Evolutionary conservation across 2,888 invertebrate genomes (phyloP).

Genomic region (Cyclophora albipunctata): DNA sequence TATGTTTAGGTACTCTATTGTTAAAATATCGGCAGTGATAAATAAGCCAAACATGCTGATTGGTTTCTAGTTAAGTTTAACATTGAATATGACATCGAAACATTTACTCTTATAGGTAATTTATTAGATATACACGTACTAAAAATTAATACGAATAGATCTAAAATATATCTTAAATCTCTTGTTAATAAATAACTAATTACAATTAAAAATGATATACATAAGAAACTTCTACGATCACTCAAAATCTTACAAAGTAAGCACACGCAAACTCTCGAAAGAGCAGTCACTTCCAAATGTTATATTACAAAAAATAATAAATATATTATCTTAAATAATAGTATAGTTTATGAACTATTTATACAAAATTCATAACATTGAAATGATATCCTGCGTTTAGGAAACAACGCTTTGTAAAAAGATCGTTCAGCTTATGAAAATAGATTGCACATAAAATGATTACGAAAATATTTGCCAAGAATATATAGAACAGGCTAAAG

Average conservation of each 20-base stretch:
- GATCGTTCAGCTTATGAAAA: conserved; percentile 61
- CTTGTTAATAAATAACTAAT: conserved; percentile 44
- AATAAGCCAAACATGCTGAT: conserved; percentile 55
- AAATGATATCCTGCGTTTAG: conserved; percentile 57
- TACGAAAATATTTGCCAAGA: conserved; percentile 56
- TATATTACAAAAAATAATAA: conserved; percentile 61
- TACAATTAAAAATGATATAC: conserved; percentile 36
- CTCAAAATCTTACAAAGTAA: conserved; percentile 56
- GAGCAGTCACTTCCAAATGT: conserved; percentile 51
- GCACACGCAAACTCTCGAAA: conserved; percentile 51
- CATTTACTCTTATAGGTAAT: conserved; percentile 10
- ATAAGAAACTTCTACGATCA: conserved; percentile 52
- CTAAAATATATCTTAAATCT: conserved; percentile 25
- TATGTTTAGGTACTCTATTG: conserved; percentile 35
- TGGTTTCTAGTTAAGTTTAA: conserved; percentile 23
- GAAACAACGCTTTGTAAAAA: conserved; percentile 41
- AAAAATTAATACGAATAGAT: conserved; percentile 18
- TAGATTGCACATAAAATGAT: conserved; percentile 64
- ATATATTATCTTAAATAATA: conserved; percentile 58
- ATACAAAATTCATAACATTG: conserved; percentile 66
- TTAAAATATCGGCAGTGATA: conserved; percentile 70
- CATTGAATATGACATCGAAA: conserved; percentile 24
- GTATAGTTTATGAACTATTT: conserved; percentile 55
- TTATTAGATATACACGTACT: conserved; percentile 3
- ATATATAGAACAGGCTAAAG: conserved; percentile 8